Conservation (phyloP, 2,888 invertebrate genomes). For the Eristalinus aeneus region DNA sequence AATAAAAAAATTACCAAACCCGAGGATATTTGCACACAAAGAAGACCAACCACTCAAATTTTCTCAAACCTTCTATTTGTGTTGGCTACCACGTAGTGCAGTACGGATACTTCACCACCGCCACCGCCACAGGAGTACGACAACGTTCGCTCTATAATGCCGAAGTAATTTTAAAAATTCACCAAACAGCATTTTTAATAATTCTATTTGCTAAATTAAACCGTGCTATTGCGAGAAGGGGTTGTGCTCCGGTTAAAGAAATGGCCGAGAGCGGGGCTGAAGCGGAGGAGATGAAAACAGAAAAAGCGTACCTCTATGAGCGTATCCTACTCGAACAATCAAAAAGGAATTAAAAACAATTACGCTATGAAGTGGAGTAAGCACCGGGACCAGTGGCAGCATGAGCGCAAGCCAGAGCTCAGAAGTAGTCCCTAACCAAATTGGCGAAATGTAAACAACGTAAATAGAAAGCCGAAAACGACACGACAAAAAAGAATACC, state of each 20-base stretch:
- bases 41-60: conserved; percentile 63
- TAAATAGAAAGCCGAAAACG: conserved; percentile 19
- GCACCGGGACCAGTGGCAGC: background rate
- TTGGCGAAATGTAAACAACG: conserved; percentile 51
- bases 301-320: background rate
- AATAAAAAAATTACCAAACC: conserved; percentile 14
- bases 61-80: conserved; percentile 42
- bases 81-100: conserved; percentile 55
- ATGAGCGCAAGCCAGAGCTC: conserved; percentile 12
- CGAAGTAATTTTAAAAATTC: conserved; percentile 67
- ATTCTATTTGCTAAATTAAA: conserved; percentile 72
- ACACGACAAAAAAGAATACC: background rate
- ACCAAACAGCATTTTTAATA: conserved; percentile 72
- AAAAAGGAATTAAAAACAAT: conserved; percentile 59
- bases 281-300: background rate
- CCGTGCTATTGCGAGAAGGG: conserved; percentile 30
- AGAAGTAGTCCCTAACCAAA: conserved; percentile 42
- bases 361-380: conserved; percentile 19
- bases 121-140: background rate
- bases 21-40: conserved; percentile 58
- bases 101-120: conserved; percentile 7
- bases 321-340: conserved; percentile 11
- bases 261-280: background rate
- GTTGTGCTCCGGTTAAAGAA: background rate
- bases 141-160: conserved; percentile 43